Base-by-base conservation (phyloP, 2,888 invertebrate species). In the Ferdinandea cuprea region DNA sequence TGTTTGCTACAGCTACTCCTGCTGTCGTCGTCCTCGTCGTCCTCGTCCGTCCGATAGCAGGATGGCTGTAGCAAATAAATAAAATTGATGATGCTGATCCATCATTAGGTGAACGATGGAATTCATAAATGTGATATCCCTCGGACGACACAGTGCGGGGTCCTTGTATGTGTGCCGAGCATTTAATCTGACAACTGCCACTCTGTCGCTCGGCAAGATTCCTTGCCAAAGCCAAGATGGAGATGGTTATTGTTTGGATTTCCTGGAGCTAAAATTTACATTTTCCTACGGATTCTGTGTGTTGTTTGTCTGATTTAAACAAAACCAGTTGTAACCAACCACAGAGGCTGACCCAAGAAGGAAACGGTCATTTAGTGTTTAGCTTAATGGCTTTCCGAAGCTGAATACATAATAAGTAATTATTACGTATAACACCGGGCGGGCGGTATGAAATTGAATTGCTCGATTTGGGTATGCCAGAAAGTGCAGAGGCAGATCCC, bases 31-130 rank as follows among this genome's bases (percentile, higher is more conserved):
- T 37, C 37, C 19, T n/a, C 8, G n/a, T 35, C 15, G 4, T 48
- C 13, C 25, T 21, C 13, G 30, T 15, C 17, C 32, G 46, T 9
- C 11, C 2, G 30, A 19, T 40, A 19, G 40, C 32, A 58, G 42
- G 54, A 56, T 69, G 65, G 65, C 56, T 54, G 56, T 13, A 83
- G 83, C 79, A 78, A 85, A 76, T 83, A 85, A 79, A 81, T 85
- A 85, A 85, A 85, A 85, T 85, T 85, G 85, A 85, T 85, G 85
- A 85, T 85, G 81, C 85, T 85, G 85, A 85, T 85, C 85, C 81
- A 85, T 85, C 85, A 85, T 85, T 85, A 74, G 63, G 61, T 77
- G 66, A 80, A 80, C 66, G 78, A 76, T 69, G 84, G 72, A 79
- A 74, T 72, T 72, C 71, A 77, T 79, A 78, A 83, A 83, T 83